Evolutionary conservation across 2,113 vertebrate species (phyloP), one percentile per base, ranked within the genome.

Genomic region (Proterorhinus semilunaris): DNA sequence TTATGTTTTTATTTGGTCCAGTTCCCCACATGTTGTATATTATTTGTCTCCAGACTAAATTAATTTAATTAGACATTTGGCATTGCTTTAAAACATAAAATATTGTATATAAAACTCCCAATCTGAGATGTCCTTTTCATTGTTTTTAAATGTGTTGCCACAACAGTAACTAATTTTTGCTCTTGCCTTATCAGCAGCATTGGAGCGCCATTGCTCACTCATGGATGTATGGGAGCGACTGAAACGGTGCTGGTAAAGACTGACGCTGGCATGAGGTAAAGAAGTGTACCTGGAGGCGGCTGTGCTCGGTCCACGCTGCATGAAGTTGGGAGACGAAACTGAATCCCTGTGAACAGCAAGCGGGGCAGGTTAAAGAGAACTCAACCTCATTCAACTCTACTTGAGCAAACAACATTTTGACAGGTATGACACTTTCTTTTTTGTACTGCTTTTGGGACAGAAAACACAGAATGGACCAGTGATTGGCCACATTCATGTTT

Each of bases 241-340:
- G 71, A 83, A 79, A 85, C 9, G 54, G 8, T 46, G 66, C 74
- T 69, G 66, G 78, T 65, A 59, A 68, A 71, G 65, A 62, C 17
- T 70, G 65, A 70, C 16, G 79, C 72, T 52, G 10, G 75, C 16
- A 78, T 79, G 78, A 48, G 47, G n/a, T 58, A 64, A 62, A 55
- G 59, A 62, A 55, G 68, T 78, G 62, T 92, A 93, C 92, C 92
- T 92, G 92, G 88, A 75, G 89, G 87, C 54, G 90, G 87, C 27
- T 93, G 91, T 78, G 90, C 87, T 45, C 92, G 91, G 80, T 93
- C 93, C 80, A 88, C 91, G 46, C 87, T 88, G 87, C 93, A 93
- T 69, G 92, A 88, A 84, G 93, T 89, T 71, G 93, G 93, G 80
- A 93, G 91, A 81, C 93, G 93, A 86, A 93, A 93, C 89, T 93